Conservation (phyloP, 1,140 invertebrate species). For the Lepidostoma basale region DNA sequence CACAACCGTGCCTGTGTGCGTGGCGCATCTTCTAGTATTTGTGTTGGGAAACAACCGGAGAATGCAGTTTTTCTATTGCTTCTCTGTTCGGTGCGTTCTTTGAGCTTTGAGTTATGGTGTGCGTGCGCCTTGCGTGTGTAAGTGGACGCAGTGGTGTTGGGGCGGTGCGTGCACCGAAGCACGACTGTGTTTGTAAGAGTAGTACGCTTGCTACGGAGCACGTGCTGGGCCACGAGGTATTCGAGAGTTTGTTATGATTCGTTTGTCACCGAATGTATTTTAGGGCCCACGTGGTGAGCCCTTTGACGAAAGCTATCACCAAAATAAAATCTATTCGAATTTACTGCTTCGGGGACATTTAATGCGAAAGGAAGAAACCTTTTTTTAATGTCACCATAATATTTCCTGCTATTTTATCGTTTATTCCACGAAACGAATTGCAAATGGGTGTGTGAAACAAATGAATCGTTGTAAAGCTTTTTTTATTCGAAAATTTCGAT, state of each 20-base stretch:
- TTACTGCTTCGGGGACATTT: too few relatives aligned
- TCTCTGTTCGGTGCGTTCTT: conserved; percentile 8
- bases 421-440: too few relatives aligned
- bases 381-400: too few relatives aligned
- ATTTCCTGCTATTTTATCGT: too few relatives aligned
- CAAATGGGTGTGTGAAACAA: too few relatives aligned
- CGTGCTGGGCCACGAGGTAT: conserved; percentile 23
- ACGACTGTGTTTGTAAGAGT: conserved; percentile 1
- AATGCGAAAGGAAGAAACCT: too few relatives aligned
- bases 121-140: background rate
- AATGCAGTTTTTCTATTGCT: conserved; percentile 27
- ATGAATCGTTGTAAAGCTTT: too few relatives aligned
- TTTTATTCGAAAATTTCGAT: too few relatives aligned
- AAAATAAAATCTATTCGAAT: too few relatives aligned
- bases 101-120: background rate
- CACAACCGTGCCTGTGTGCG: conserved; percentile 2
- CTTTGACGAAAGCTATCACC: too few relatives aligned
- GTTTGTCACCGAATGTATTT: conserved; percentile 21
- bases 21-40: conserved; percentile 9
- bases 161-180: conserved; percentile 7
- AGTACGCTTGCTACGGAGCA: conserved; percentile 2
- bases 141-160: background rate
- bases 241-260: conserved; percentile 25
- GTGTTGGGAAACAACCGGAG: conserved; percentile 8
- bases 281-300: conserved; percentile 13